A percentile compares a stretch with the other conserved stretches of the same genome.
These are phyloP conservation scores for Peucedramus taeniatus DNA, from an alignment of 2,113 vertebrate genomes.

Conservation along the genomic window DNA sequence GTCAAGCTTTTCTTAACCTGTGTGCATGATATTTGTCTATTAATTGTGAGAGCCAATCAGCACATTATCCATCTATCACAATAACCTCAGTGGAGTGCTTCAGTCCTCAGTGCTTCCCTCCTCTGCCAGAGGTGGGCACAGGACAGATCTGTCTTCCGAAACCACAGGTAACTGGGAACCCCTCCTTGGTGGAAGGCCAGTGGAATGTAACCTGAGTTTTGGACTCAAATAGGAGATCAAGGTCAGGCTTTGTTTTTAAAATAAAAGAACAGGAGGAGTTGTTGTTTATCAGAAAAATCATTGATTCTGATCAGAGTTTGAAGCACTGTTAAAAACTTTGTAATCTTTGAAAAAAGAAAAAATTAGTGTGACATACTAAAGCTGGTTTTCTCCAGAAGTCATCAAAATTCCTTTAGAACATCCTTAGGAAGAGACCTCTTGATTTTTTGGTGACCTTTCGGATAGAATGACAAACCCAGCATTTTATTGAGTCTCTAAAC, in stretches of 20 bases:
- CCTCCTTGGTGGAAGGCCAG: background rate
- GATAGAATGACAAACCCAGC: accelerated
- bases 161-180: background rate
- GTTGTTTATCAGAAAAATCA: background rate
- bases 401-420: background rate
- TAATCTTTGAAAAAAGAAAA: background rate
- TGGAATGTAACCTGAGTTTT: background rate
- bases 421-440: background rate
- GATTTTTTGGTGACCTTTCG: background rate
- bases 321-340: background rate
- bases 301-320: background rate
- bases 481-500: background rate
- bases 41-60: too few species aligned
- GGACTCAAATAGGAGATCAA: background rate
- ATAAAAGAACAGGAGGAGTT: accelerated
- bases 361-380: background rate
- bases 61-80: too few species aligned
- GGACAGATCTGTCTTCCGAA: background rate
- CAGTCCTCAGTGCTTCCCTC: too few species aligned
- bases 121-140: background rate
- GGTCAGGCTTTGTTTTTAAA: background rate
- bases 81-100: background rate
- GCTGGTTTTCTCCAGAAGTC: background rate
- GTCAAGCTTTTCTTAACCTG: too few species aligned
- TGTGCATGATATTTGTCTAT: too few species aligned